Evolutionary conservation across 2,797 vertebrate genomes (phyloP).

Genomic region (Schizopygopsis malacanthus): DNA sequence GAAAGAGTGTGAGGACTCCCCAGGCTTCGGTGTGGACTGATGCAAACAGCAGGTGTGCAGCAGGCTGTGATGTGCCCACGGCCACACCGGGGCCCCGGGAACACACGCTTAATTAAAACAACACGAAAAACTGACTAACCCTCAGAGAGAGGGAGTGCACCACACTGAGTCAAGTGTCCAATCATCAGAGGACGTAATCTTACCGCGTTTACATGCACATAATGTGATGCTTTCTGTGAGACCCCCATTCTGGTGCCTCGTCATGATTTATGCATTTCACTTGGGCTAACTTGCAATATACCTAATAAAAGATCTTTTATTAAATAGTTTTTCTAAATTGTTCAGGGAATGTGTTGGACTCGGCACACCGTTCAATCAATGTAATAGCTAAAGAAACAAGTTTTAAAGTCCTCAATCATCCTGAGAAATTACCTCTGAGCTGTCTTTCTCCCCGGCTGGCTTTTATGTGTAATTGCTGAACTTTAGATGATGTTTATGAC

Average conservation of each 20-base stretch:
- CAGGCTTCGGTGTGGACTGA: conserved; percentile 21
- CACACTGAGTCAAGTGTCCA: conserved; percentile 24
- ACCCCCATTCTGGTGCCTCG: not conserved
- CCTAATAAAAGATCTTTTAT: conserved; percentile 2
- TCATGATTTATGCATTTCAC: not conserved
- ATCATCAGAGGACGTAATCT: conserved; percentile 10
- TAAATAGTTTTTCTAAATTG: not conserved
- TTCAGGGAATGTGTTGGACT: not conserved
- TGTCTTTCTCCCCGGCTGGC: not conserved
- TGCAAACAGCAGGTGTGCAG: conserved; percentile 54
- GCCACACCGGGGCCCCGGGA: conserved; percentile 36
- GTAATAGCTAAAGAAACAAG: conserved; percentile 5
- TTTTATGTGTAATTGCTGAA: conserved; percentile 17
- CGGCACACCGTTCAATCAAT: not conserved
- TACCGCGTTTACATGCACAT: not conserved
- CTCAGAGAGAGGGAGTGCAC: conserved; percentile 14
- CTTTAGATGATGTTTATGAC: conserved; percentile 32
- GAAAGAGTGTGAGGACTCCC: conserved; percentile 25
- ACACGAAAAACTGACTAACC: conserved; percentile 46
- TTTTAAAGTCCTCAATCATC: conserved; percentile 1
- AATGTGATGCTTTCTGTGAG: not conserved
- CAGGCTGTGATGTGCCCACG: conserved; percentile 49
- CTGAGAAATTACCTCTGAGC: conserved; percentile 6
- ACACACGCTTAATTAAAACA: conserved; percentile 55
- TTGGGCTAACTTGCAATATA: not conserved